phyloP scores from a whole-genome alignment of 1,140 invertebrate species.

The Condylostylus longicornis region DNA sequence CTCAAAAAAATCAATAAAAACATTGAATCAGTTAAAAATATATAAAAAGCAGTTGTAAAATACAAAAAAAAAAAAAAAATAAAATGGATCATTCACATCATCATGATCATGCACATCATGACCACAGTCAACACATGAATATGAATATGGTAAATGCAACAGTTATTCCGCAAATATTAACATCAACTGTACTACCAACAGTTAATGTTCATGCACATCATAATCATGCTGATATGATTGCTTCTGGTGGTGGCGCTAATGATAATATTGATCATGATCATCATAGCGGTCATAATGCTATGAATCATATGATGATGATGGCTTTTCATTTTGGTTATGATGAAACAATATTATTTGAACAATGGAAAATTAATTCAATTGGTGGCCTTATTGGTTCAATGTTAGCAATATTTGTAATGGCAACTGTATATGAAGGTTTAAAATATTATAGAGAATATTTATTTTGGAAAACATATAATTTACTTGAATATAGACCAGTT shows the following conservation, averaged over 20 bases:
- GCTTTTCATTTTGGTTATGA: slow-evolving; percentile 60
- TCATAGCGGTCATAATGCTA: slow-evolving; percentile 1
- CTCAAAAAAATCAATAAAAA: too few species aligned
- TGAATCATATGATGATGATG: slow-evolving; percentile 32
- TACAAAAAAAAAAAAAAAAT: too few species aligned
- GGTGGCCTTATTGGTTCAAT: slow-evolving; percentile 66
- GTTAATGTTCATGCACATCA: slow-evolving; percentile 4
- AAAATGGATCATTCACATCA: slow-evolving; percentile 25
- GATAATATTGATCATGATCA: slow-evolving; percentile 9
- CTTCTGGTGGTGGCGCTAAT: slow-evolving; percentile 14
- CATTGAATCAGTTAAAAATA: too few species aligned
- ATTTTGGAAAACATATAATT: slow-evolving; percentile 67
- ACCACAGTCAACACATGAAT: neutral
- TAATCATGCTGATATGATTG: slow-evolving; percentile 16
- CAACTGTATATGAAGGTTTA: slow-evolving; percentile 75
- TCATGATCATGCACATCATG: slow-evolving; percentile 8
- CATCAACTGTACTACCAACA: neutral
- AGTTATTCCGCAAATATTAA: neutral
- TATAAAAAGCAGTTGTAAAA: too few species aligned
- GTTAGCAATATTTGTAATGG: slow-evolving; percentile 71
- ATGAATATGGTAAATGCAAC: neutral
- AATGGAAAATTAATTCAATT: slow-evolving; percentile 57
- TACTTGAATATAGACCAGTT: slow-evolving; percentile 51
- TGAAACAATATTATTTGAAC: slow-evolving; percentile 61
- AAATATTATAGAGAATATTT: slow-evolving; percentile 80